phyloP scores from a whole-genome alignment of 2,888 invertebrate genomes.

The Acrobasis consociella region DNA sequence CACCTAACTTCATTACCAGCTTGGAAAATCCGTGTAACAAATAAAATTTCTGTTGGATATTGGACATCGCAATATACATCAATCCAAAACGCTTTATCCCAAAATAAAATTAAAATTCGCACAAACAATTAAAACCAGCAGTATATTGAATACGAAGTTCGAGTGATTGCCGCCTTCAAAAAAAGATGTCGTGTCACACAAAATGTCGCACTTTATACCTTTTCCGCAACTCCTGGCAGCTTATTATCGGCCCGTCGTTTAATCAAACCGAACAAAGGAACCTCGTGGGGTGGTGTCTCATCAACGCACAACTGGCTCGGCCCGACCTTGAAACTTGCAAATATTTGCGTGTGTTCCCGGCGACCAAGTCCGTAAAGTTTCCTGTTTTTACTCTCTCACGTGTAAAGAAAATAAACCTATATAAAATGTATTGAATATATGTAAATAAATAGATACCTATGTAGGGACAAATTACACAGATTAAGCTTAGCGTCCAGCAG shows the following conservation, averaged over 20 bases:
- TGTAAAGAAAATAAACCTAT: background rate
- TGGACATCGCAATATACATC: too few species aligned
- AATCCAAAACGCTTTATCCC: too few species aligned
- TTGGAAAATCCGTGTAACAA: too few species aligned
- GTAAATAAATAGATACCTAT: too few species aligned
- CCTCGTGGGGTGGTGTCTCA: background rate
- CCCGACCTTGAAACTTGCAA: background rate
- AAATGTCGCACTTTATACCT: background rate
- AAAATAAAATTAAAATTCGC: too few species aligned
- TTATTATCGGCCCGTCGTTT: constrained; percentile 11
- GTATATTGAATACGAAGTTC: too few species aligned
- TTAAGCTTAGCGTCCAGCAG: too few species aligned
- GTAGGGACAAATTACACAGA: too few species aligned
- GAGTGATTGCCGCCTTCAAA: background rate
- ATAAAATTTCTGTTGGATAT: too few species aligned
- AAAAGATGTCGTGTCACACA: background rate
- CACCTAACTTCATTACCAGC: too few species aligned
- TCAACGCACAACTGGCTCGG: constrained; percentile 9
- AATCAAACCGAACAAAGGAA: constrained; percentile 8
- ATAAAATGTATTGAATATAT: too few species aligned
- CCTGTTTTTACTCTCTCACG: background rate
- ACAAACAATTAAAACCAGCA: too few species aligned
- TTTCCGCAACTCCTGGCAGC: constrained; percentile 1
- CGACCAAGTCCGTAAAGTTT: background rate
- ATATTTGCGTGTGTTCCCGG: background rate